Conservation (phyloP, 2,797 vertebrate genomes). For the Microctenopoma lineatum region DNA sequence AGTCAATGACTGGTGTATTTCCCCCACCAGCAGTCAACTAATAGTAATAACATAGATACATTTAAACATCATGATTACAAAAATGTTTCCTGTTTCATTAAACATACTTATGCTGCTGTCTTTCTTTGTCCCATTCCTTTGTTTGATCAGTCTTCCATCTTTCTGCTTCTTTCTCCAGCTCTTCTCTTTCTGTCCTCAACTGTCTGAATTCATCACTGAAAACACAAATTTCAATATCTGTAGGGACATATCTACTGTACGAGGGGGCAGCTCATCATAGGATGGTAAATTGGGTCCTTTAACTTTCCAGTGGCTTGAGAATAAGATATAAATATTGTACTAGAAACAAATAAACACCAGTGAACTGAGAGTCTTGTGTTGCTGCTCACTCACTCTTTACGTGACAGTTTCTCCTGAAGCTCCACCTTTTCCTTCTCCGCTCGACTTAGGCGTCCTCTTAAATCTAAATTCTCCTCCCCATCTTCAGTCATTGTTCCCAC, state of each 20-base stretch:
- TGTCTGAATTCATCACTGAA: conserved; percentile 79
- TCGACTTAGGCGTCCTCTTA: conserved; percentile 75
- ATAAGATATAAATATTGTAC: not conserved
- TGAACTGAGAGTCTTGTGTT: conserved; percentile 6
- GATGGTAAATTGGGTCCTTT: not conserved
- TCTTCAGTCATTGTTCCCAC: conserved; percentile 58
- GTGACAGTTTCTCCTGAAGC: conserved; percentile 80
- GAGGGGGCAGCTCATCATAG: not conserved
- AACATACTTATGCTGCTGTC: conserved; percentile 68
- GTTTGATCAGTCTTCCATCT: conserved; percentile 69
- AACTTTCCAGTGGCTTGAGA: not conserved
- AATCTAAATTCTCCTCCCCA: conserved; percentile 68
- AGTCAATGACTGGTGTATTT: not conserved
- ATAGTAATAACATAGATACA: not conserved
- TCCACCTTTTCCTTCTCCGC: conserved; percentile 78
- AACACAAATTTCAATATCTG: conserved; percentile 10
- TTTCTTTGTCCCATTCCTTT: conserved; percentile 54
- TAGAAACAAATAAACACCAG: not conserved
- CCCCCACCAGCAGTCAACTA: not conserved
- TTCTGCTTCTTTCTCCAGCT: conserved; percentile 78
- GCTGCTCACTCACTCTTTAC: conserved; percentile 84
- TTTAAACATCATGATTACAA: not conserved
- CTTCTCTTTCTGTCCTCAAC: conserved; percentile 77
- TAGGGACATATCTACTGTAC: not conserved
- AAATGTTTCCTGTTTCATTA: not conserved